These are phyloP conservation scores for Callosobruchus maculatus DNA, from an alignment of 2,888 invertebrate genomes.

Conservation along the genomic window DNA sequence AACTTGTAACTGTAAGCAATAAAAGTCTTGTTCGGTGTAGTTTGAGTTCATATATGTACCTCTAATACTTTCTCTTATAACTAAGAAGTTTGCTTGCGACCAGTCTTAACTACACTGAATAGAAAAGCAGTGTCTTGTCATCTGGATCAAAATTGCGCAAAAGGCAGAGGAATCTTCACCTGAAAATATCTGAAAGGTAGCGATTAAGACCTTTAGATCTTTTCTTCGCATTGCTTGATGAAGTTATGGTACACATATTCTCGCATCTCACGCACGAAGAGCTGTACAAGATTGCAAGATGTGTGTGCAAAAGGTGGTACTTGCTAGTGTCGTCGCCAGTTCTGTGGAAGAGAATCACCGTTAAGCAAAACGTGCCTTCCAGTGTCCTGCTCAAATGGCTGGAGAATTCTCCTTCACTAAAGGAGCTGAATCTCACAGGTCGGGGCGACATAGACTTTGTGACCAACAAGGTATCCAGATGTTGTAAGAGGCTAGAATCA, in stretches of 20 bases:
- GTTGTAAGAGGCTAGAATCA: slow-evolving; percentile 20
- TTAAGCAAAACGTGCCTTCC: slow-evolving; percentile 21
- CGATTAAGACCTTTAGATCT: neutral
- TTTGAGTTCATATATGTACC: no score
- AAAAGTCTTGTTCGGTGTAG: neutral
- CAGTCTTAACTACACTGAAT: no score
- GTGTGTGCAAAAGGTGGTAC: slow-evolving; percentile 29
- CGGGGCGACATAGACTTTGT: slow-evolving; percentile 25
- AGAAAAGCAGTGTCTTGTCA: no score
- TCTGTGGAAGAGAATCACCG: slow-evolving; percentile 27
- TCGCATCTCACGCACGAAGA: slow-evolving; percentile 24
- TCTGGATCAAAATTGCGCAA: no score
- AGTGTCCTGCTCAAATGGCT: slow-evolving; percentile 26
- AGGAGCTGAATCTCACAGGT: slow-evolving; percentile 18
- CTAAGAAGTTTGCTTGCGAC: no score
- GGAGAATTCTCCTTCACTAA: slow-evolving; percentile 24
- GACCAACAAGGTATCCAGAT: slow-evolving; percentile 16
- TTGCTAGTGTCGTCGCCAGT: slow-evolving; percentile 20
- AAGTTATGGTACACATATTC: slow-evolving; percentile 27
- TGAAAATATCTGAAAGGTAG: no score
- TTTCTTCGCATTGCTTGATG: slow-evolving; percentile 20
- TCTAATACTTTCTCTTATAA: no score
- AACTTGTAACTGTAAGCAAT: neutral
- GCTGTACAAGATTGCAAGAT: slow-evolving; percentile 18
- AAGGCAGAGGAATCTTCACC: no score